Percentiles rank a stretch among this genome's conserved stretches.
Evolutionary conservation across 1,140 invertebrate species (phyloP).

Genomic region (Asobara japonica): DNA sequence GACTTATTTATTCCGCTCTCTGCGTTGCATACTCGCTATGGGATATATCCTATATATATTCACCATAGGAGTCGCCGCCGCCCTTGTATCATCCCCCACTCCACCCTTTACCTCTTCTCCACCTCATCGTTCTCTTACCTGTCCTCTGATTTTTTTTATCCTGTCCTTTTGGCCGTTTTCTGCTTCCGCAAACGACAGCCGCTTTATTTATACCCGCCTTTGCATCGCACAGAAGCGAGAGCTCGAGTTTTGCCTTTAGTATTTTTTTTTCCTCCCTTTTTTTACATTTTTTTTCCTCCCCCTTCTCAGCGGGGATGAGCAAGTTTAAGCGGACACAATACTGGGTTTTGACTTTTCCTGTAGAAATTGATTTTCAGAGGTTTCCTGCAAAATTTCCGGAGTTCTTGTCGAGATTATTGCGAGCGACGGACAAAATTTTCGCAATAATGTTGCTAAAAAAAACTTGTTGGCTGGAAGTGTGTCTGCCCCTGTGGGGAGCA

Average conservation of each 20-base stretch:
- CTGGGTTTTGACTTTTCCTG: no score
- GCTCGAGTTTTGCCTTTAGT: constrained; percentile 40
- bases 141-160: constrained; percentile 55
- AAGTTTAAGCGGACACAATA: no score
- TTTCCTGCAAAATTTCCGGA: no score
- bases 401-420: no score
- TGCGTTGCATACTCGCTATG: constrained; percentile 25
- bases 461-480: no score
- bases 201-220: constrained; percentile 67
- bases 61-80: constrained; percentile 18
- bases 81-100: constrained; percentile 51
- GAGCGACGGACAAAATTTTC: no score
- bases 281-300: neutral
- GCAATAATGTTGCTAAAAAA: no score
- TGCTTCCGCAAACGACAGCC: constrained; percentile 67
- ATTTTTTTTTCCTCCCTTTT: neutral
- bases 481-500: no score
- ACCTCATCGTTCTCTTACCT: constrained; percentile 31
- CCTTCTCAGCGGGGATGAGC: no score
- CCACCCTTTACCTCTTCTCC: neutral
- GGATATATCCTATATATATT: no score
- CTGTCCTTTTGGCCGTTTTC: constrained; percentile 64
- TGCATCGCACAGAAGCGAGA: constrained; percentile 60
- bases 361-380: no score
- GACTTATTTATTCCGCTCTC: constrained; percentile 55